Percentiles rank a stretch among this genome's conserved stretches.
These are phyloP conservation scores for Cataglyphis altisquamis DNA, from an alignment of 2,888 invertebrate genomes.

Conservation along the genomic window DNA sequence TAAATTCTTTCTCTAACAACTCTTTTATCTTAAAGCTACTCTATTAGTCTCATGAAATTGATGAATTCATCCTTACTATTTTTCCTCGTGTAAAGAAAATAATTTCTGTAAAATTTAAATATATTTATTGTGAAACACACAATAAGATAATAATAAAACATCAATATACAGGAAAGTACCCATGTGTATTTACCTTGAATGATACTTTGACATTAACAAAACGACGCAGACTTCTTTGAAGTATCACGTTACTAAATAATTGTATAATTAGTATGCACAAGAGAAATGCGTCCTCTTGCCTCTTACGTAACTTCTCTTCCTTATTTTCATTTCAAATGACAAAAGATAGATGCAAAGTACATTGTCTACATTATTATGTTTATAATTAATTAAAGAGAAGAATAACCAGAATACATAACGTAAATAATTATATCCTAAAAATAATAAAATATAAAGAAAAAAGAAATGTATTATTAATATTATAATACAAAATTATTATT, in stretches of 20 bases:
- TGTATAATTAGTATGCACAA: background rate
- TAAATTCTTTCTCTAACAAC: background rate
- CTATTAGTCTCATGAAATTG: background rate
- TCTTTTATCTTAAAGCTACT: background rate
- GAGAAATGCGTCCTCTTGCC: background rate
- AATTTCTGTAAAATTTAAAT: background rate
- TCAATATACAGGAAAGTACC: background rate
- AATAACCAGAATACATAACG: background rate
- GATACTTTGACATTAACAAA: background rate
- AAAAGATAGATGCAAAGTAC: background rate
- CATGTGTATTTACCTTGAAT: background rate
- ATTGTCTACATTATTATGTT: background rate
- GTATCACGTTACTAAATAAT: background rate
- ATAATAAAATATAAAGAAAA: background rate
- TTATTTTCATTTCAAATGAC: constrained; percentile 2
- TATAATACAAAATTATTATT: background rate
- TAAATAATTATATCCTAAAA: background rate
- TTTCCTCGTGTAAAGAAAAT: background rate
- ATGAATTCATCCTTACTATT: background rate
- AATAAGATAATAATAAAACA: background rate
- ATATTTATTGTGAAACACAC: background rate
- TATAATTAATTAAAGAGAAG: background rate
- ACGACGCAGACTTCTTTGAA: background rate
- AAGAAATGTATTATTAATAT: background rate
- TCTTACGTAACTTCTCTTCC: background rate